Base-by-base conservation (phyloP, 2,797 vertebrate species). In the Varecia variegata region DNA sequence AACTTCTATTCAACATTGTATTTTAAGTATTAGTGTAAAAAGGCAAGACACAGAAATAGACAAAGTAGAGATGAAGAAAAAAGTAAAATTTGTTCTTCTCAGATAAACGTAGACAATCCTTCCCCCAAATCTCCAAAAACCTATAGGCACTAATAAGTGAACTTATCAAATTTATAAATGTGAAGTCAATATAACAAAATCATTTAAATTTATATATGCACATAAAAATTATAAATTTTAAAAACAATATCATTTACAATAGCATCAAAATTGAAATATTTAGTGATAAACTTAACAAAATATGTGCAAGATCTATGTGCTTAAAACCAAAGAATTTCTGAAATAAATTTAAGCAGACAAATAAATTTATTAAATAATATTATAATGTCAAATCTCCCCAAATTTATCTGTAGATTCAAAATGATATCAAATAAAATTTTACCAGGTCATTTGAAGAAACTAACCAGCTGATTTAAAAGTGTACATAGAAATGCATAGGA, bases 391-490 rank as follows among this genome's bases (percentile, higher is more conserved):
- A 7, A 74, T 91, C 35, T 85, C 47, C 11, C 35, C 38, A 71
- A 47, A 93, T 62, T 56, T 95, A 50, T 40, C 27, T 76, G 43
- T n/a, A 88, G 20, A 79, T 45, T 73, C 3, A 88, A 82, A 88
- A 74, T 13, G 83, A 93, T 88, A 27, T 76, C 12, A 83, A 94
- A 90, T 47, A 95, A 84, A 58, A 67, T 76, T 81, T n/a, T 60
- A 81, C 8, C 47, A 85, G 27, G 8, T 74, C 27, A 82, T 82
- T 85, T 94, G 58, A 88, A 83, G 65, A 88, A 94, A 73, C 35
- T 65, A 38, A 88, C 27, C 35, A 86, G 23, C 20, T 81, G 23
- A 67, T 83, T 95, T 96, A 47, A 84, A 65, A 95, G 14, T 96
- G 81, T 81, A 60, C 18, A 3, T 81, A 40, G 35, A 94, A 84